Conservation (phyloP, 2,888 invertebrate genomes). For the Tiliacea citrago region DNA sequence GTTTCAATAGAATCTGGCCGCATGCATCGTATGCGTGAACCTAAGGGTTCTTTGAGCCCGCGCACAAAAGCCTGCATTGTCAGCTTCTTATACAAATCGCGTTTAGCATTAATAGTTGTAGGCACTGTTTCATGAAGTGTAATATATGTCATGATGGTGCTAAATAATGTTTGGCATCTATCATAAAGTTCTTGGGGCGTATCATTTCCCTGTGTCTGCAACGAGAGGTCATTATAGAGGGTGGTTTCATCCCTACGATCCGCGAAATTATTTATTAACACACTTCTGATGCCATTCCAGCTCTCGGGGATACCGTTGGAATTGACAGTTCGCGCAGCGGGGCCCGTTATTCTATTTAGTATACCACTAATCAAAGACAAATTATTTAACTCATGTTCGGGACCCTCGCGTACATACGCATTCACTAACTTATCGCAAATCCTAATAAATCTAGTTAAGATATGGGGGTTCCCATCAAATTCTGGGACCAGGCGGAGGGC, state of each 20-base stretch:
- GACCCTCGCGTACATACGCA: not conserved
- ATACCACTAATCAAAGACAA: not conserved
- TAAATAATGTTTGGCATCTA: not conserved
- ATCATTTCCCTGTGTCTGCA: not conserved
- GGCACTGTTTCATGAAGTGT: not conserved
- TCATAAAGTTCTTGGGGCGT: not conserved
- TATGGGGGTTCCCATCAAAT: slow-evolving; percentile 2
- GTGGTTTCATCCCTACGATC: slow-evolving; percentile 7
- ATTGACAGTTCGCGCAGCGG: not conserved
- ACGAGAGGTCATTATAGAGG: not conserved
- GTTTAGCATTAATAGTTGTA: not conserved
- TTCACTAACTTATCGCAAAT: not conserved
- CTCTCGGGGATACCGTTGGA: slow-evolving; percentile 1
- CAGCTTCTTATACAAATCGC: not conserved
- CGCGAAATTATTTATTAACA: slow-evolving; percentile 1
- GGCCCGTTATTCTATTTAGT: not conserved
- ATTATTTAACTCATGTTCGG: not conserved
- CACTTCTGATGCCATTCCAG: slow-evolving; percentile 5
- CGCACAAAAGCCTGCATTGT: not conserved
- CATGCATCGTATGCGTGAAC: not conserved
- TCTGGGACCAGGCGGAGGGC: not conserved
- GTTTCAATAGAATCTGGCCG: not conserved
- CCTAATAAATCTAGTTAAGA: not conserved
- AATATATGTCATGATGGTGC: not conserved
- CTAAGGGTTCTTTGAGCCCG: not conserved